A percentile compares a stretch with the other conserved stretches of the same genome.
Conservation (phyloP, 2,113 vertebrate genomes). For the Falco punctatus region DNA sequence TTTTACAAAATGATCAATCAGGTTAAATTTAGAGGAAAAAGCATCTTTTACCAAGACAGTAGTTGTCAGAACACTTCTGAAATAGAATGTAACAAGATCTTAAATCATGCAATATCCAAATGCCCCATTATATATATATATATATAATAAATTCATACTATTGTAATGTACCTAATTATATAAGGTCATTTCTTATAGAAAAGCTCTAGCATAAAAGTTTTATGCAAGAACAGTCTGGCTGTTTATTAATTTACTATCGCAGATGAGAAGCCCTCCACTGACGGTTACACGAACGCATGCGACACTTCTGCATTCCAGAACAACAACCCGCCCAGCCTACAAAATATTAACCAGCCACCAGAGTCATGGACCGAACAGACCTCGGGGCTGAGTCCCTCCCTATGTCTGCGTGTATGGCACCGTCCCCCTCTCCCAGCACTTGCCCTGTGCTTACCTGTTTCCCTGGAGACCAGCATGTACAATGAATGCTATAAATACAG, state of each 20-base stretch:
- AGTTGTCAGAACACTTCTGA: slow-evolving; percentile 17
- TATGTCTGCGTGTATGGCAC: fast-evolving
- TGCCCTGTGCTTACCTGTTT: background rate
- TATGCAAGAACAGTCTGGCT: slow-evolving; percentile 59
- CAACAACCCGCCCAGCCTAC: background rate
- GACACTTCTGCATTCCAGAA: slow-evolving; percentile 4
- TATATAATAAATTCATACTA: slow-evolving; percentile 40
- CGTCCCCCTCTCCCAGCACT: background rate
- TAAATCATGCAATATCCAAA: slow-evolving; percentile 43
- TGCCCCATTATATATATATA: background rate
- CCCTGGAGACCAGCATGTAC: background rate
- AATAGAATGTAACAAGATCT: background rate
- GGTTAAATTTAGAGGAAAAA: slow-evolving; percentile 28
- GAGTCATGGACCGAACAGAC: fast-evolving
- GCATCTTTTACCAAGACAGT: slow-evolving; percentile 16
- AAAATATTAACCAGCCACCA: background rate
- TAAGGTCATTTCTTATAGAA: slow-evolving; percentile 66
- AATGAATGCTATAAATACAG: background rate
- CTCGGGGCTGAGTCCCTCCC: background rate
- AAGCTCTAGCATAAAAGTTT: slow-evolving; percentile 61
- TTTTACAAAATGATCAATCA: background rate
- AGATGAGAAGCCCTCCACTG: slow-evolving; percentile 34
- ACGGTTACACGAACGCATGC: background rate
- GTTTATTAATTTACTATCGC: slow-evolving; percentile 67
- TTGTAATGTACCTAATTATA: slow-evolving; percentile 41